Conservation (phyloP, 1,140 invertebrate species). For the Aleiodes sp. region DNA sequence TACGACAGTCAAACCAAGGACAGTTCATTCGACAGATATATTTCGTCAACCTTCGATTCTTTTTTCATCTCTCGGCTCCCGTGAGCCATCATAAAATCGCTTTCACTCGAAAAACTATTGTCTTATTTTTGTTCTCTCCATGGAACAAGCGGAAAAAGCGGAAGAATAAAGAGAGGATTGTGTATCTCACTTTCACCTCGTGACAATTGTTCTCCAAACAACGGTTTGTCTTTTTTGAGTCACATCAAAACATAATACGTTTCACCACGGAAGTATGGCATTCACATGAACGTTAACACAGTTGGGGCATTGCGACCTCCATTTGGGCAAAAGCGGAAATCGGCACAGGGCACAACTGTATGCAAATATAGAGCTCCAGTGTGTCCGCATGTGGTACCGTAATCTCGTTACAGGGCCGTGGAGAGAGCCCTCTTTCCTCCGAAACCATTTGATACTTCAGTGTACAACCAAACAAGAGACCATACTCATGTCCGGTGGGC, state of each 20-base stretch:
- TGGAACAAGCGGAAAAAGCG: background rate
- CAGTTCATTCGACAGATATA: constrained; percentile 22
- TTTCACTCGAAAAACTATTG: background rate
- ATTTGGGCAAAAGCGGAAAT: constrained; percentile 60
- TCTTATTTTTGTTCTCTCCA: background rate
- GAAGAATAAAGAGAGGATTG: background rate
- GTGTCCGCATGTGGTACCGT: constrained; percentile 41
- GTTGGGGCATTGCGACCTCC: constrained; percentile 25
- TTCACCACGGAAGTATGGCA: constrained; percentile 15
- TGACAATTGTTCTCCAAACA: background rate
- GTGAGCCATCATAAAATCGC: background rate
- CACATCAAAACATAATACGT: background rate
- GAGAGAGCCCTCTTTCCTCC: too few relatives aligned
- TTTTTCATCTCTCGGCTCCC: constrained; percentile 6
- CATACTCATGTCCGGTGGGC: background rate
- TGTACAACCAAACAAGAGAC: background rate
- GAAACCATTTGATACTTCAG: too few relatives aligned
- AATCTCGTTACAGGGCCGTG: constrained; percentile 47
- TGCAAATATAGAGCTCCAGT: constrained; percentile 44
- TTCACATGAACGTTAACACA: background rate
- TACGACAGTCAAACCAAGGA: constrained; percentile 29
- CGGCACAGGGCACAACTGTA: constrained; percentile 45
- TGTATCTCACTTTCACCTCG: constrained; percentile 4
- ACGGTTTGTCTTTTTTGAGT: background rate
- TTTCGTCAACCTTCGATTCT: constrained; percentile 36